These are phyloP conservation scores for Yponomeuta cagnagella DNA, from an alignment of 2,888 invertebrate species.

Conservation along the genomic window DNA sequence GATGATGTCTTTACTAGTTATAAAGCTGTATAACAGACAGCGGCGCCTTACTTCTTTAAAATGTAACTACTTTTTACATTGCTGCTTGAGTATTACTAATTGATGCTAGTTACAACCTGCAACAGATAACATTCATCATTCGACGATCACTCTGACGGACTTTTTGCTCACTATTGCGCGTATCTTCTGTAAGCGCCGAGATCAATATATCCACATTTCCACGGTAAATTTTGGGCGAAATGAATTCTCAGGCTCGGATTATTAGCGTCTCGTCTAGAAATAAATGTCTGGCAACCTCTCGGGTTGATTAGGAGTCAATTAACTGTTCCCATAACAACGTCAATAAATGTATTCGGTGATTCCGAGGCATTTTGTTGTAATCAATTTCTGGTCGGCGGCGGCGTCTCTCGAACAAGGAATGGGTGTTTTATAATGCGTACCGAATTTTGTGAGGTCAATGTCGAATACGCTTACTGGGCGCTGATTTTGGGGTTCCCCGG, in stretches of 20 bases:
- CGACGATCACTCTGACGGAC: too few relatives aligned
- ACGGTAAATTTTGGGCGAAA: background rate
- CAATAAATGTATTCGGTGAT: conserved; percentile 71
- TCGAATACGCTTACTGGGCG: conserved; percentile 14
- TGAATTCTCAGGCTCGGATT: background rate
- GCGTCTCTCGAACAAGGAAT: conserved; percentile 64
- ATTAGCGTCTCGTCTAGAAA: background rate
- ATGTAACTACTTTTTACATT: too few relatives aligned
- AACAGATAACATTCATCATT: too few relatives aligned
- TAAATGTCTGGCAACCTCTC: conserved; percentile 18
- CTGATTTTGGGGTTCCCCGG: conserved; percentile 30
- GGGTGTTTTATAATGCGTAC: conserved; percentile 67
- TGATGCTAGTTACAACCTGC: too few relatives aligned
- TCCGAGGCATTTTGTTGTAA: conserved; percentile 72
- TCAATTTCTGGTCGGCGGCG: conserved; percentile 69
- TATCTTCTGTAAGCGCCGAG: background rate
- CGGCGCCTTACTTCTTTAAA: too few relatives aligned
- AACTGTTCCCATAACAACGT: conserved; percentile 64
- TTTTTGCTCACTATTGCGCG: background rate
- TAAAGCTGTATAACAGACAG: too few relatives aligned
- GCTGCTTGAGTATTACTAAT: too few relatives aligned
- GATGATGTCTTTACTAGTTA: too few relatives aligned
- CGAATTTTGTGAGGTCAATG: conserved; percentile 58
- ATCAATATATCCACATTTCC: background rate
- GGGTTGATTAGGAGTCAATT: conserved; percentile 68